Evolutionary conservation across 2,113 vertebrate species (phyloP), one percentile per base, ranked within the genome.

Genomic region (Siphamia tubifer): DNA sequence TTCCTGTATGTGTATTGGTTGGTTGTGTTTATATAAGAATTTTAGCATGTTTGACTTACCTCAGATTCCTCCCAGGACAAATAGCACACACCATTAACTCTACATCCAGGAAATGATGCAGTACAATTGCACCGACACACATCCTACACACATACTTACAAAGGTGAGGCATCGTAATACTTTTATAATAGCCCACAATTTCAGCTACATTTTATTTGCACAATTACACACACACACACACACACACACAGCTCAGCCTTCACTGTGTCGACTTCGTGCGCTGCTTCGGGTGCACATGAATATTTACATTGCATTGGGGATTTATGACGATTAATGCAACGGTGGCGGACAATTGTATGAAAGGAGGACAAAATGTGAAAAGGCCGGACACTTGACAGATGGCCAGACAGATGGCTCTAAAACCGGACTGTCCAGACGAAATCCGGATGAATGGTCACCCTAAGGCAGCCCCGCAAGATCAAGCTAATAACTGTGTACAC

Each of bases 51-150:
- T 42, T 31, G 25, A 32, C 4, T 57, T 25, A 24, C 34, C 32
- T 0, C 12, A 7, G 48, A 49, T 44, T 53, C 15, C 21, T 66
- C 23, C 36, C 5, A 45, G 34, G 64, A 57, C 34, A 40, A 57
- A 68, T 38, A 49, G 19, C 20, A 42, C 36, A 52, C 45, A 30
- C n/a, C 38, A 53, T 70, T 61, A 70, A 53, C 48, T 47, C 36
- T 52, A 16, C 19, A n/a, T 38, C 42, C 27, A 17, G 38, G 34
- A 49, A 34, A 42, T 12, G 8, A 27, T 34, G 3, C 28, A 8
- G 17, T 36, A 30, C 4, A 1, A n/a, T 7, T 16, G 4, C 47
- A 53, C 13, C 1, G 2, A 39, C 13, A 39, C n/a, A 40, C 36
- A 53, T 27, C 7, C 13, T 25, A 48, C 44, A 27, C 44, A 48